Conservation (phyloP, 2,888 invertebrate genomes). For the Brachyopa scutellaris region DNA sequence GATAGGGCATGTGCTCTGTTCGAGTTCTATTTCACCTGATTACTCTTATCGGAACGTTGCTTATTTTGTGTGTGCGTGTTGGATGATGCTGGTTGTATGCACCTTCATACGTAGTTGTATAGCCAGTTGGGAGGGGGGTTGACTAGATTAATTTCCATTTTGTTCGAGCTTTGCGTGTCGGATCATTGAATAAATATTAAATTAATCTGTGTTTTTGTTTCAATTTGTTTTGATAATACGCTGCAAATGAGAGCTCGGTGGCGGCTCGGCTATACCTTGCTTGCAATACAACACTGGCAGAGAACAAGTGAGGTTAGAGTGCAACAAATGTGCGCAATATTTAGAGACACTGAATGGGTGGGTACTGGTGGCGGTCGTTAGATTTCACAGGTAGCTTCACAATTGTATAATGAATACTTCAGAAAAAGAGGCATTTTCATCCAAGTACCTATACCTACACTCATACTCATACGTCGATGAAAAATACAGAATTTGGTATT, state of each 20-base stretch:
- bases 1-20: constrained; percentile 46
- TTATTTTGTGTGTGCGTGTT: constrained; percentile 1
- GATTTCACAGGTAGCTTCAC: too few species aligned
- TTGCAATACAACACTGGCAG: neutral
- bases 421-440: too few species aligned
- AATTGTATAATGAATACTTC: too few species aligned
- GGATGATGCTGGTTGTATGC: neutral
- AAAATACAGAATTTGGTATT: too few species aligned
- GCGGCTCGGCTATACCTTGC: neutral
- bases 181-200: constrained; percentile 72
- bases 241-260: constrained; percentile 44
- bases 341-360: neutral
- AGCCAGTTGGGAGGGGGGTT: neutral
- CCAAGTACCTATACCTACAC: too few species aligned
- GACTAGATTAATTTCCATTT: constrained; percentile 73
- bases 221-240: constrained; percentile 71
- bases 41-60: constrained; percentile 46
- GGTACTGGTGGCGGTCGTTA: neutral
- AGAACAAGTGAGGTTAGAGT: neutral
- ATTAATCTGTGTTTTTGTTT: constrained; percentile 72
- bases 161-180: constrained; percentile 69
- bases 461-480: too few species aligned
- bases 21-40: constrained; percentile 66
- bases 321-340: constrained; percentile 10
- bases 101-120: neutral